Evolutionary conservation across 53 echinoderm and acorn worm species (phyloP), one percentile per base, ranked within the genome.

Genomic region (Crossaster papposus): DNA sequence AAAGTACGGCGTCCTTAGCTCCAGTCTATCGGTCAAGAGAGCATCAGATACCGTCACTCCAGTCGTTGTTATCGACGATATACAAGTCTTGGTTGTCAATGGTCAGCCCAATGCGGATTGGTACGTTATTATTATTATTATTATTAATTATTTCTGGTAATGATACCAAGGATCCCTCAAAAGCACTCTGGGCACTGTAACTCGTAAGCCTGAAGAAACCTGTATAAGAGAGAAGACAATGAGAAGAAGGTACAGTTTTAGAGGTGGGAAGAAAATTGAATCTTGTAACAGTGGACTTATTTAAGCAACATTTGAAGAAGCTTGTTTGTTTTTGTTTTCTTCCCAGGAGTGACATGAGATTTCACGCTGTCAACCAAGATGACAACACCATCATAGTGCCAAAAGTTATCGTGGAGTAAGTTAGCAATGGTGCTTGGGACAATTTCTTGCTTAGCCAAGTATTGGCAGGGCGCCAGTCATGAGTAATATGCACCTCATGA

Each of bases 381-480:
- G 81, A 80, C 20, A 90, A 90, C 36, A 90, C 81, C 32, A 81
- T 81, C 58, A 82, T 90, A 18, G 64, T 31, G 9, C 81, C 90
- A 5, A 10, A 18, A 2, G 24, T 80, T 55, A 35, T 90, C 14
- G 90, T 81, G 22, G 6, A 55, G 90, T 80, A 90, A 90, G 90
- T 80, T 35, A 33, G 1, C 75, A 24, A 68, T 44, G 9, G 5
- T 44, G 9, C 44, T 9, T 44, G 5, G 44, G 5, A 0, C 5
- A 7, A 44, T 44, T 44, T 44, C 44, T 44, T 44, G 9, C 44
- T 44, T 9, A 44, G 44, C 44, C n/a, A 44, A 44, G 7, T 7
- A 44, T 44, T 9, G 9, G 44, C 44, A 9, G 9, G 44, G 44
- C 9, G 44, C 9, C 9, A 1, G 44, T 44, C 44, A 44, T 9